Conservation (phyloP, 2,888 invertebrate species). For the Ophion obscuratus region DNA sequence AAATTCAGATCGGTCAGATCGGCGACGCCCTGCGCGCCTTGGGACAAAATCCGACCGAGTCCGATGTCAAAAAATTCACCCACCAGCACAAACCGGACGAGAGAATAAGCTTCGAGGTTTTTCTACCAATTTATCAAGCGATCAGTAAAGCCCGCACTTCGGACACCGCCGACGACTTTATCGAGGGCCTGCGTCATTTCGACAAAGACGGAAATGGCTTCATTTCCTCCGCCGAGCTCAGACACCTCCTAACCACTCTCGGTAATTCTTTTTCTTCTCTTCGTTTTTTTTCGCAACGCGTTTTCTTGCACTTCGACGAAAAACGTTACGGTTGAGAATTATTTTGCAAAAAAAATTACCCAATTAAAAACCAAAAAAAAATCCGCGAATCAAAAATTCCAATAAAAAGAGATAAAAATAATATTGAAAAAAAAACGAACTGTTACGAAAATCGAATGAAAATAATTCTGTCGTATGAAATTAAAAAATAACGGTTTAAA, state of each 20-base stretch:
- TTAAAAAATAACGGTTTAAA: too few relatives aligned
- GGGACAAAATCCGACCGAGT: conserved; percentile 99
- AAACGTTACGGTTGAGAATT: too few relatives aligned
- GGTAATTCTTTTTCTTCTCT: conserved; percentile 84
- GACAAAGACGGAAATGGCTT: conserved; percentile 99
- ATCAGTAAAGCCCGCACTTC: conserved; percentile 97
- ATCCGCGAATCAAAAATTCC: too few relatives aligned
- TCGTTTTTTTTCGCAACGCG: not conserved
- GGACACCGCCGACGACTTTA: conserved; percentile 98
- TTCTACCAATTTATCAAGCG: conserved; percentile 98
- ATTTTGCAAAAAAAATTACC: too few relatives aligned
- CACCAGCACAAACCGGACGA: conserved; percentile 97
- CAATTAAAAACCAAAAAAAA: too few relatives aligned
- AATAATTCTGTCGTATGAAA: too few relatives aligned
- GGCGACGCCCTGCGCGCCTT: conserved; percentile 98
- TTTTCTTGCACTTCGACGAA: too few relatives aligned
- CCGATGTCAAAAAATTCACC: conserved; percentile 99
- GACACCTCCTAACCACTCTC: conserved; percentile 98
- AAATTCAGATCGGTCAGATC: conserved; percentile 98
- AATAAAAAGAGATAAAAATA: too few relatives aligned
- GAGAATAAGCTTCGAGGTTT: conserved; percentile 99
- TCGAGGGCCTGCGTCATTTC: conserved; percentile 98
- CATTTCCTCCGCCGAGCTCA: conserved; percentile 98
- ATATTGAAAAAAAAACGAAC: too few relatives aligned
- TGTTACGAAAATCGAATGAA: too few relatives aligned